Evolutionary conservation across 2,888 invertebrate species (phyloP), one percentile per base, ranked within the genome.

Genomic region (Horisme vitalbata): DNA sequence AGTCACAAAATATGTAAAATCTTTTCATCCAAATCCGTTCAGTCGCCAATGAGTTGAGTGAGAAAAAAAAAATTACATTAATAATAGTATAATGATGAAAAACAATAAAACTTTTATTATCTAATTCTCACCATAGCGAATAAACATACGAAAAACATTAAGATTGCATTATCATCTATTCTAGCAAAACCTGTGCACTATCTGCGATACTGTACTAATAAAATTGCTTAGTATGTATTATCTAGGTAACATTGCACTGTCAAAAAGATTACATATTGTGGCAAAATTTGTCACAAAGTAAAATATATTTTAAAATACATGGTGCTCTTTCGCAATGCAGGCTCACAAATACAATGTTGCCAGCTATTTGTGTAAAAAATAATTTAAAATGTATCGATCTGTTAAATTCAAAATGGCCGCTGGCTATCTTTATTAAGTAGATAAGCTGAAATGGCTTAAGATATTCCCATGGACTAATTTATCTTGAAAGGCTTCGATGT

Each of bases 381-480:
- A 41, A 14, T 37, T 48, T 21, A 48, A 48, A 43, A 39, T 10
- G 9, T 20, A 36, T 27, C 28, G 20, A 12, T 15, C 18, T 43
- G 41, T 43, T 38, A 4, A 28, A 24, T 39, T 39, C 23, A 12
- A 7, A 34, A 48, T 39, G 30, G 26, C 30, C 14, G 8, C 12
- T 9, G 35, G 23, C 38, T 39, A 44, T 48, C 38, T 44, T 45
- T 44, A 49, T 49, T 43, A 38, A 33, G 28, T 10, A 27, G 28
- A 43, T 43, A 38, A 30, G 24, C 24, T 24, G 12, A 9, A 39
- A n/a, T n/a, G 10, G 15, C 41, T 26, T 26, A 5, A 18, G 21
- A 32, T 41, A 27, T 37, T 41, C 14, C 12, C 9, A 3, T 32
- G 13, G 23, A 18, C 23, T 24, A 33, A 41, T 37, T 47, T 47